These are phyloP conservation scores for Python bivittatus DNA, from an alignment of 2,113 vertebrate genomes.

Conservation along the genomic window DNA sequence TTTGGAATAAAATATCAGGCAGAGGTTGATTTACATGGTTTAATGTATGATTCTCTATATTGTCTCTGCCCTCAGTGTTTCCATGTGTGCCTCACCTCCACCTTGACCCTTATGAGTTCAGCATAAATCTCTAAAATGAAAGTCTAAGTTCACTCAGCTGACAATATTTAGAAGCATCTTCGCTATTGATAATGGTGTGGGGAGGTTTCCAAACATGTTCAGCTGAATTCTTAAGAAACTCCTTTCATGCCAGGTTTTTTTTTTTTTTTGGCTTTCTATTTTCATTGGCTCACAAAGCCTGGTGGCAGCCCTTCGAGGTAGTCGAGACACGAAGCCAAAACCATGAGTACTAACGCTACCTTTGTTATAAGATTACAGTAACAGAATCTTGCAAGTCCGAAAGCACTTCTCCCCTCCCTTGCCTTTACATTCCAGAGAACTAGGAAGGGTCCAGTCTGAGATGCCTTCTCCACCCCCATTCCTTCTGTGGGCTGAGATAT, in stretches of 20 bases:
- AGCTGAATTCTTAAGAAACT: not conserved
- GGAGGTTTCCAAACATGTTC: not conserved
- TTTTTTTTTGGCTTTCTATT: not conserved
- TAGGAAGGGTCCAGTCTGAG: too few species aligned
- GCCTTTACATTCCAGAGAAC: too few species aligned
- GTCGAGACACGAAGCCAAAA: too few species aligned
- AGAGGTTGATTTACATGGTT: not conserved
- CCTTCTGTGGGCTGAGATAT: too few species aligned
- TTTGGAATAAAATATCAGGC: not conserved
- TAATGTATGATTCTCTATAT: not conserved
- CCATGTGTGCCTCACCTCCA: not conserved
- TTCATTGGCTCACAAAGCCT: not conserved
- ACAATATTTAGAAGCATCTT: not conserved
- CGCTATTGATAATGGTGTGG: not conserved
- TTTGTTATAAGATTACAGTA: too few species aligned
- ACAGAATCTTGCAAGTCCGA: too few species aligned
- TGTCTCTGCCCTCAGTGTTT: slow-evolving; percentile 1
- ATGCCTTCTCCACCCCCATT: too few species aligned
- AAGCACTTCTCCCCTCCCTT: too few species aligned
- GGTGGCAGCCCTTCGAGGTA: too few species aligned
- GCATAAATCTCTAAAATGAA: not conserved
- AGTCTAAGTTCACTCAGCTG: not conserved
- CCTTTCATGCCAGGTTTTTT: not conserved
- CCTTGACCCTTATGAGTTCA: not conserved
- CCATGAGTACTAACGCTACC: too few species aligned